A percentile compares a stretch with the other conserved stretches of the same genome.
phyloP scores from a whole-genome alignment of 1,140 invertebrate genomes.

The Drosophila lacertosa region DNA sequence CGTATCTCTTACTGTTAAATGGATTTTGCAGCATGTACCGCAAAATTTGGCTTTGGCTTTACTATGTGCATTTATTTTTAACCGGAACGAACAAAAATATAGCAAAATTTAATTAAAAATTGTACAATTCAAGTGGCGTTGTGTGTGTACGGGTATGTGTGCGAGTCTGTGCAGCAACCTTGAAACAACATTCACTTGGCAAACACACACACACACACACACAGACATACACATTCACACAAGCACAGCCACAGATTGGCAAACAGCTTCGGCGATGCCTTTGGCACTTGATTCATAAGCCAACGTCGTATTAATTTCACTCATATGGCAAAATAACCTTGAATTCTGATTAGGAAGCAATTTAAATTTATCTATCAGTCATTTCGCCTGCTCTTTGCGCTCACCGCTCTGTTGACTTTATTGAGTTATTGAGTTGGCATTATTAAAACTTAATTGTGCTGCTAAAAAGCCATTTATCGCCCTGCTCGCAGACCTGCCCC shows the following conservation, averaged over 20 bases:
- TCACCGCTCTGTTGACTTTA: constrained; percentile 41
- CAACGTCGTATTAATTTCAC: constrained; percentile 75
- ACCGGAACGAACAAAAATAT: constrained; percentile 52
- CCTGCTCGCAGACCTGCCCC: background rate
- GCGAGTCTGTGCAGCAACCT: constrained; percentile 62
- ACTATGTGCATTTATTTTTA: constrained; percentile 73
- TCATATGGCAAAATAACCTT: constrained; percentile 72
- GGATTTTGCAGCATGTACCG: constrained; percentile 45
- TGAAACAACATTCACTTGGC: constrained; percentile 69
- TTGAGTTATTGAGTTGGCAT: constrained; percentile 54
- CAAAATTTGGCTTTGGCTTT: constrained; percentile 59
- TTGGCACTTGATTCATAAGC: constrained; percentile 61
- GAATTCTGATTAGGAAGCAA: constrained; percentile 82
- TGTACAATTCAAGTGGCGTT: constrained; percentile 57
- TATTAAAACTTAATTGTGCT: constrained; percentile 76
- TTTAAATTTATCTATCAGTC: constrained; percentile 74
- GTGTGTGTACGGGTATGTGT: constrained; percentile 36
- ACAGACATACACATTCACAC: constrained; percentile 20
- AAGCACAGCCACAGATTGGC: constrained; percentile 44
- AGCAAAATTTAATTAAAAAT: constrained; percentile 77
- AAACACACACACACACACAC: constrained; percentile 39
- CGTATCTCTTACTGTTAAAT: constrained; percentile 22
- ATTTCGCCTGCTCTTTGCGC: constrained; percentile 46
- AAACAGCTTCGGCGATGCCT: constrained; percentile 60
- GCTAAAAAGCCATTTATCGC: constrained; percentile 63